Evolutionary conservation across 2,888 invertebrate genomes (phyloP), one percentile per base, ranked within the genome.

Genomic region (Diaprepes abbreviatus): DNA sequence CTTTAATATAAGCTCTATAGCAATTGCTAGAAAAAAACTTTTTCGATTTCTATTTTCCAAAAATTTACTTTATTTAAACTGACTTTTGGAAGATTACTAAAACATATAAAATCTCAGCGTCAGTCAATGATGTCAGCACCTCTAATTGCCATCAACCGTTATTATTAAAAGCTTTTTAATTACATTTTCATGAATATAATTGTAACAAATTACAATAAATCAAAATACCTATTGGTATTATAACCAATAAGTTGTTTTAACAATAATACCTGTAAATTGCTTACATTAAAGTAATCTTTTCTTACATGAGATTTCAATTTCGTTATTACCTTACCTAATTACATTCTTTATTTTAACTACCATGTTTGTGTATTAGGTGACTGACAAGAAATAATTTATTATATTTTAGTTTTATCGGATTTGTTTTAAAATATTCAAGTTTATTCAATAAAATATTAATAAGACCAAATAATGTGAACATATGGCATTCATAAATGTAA

Each of bases 141-240:
- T 43, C n/a, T 43, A 21, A 19, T n/a, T 21, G 10, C 19, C 21
- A n/a, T n/a, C 21, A 14, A 21, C 2, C n/a, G 19, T 43, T 43
- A 19, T 2, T 4, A 43, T 43, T 21, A 43, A 43, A 21, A 19
- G 43, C 10, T 43, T 19, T 19, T 43, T 43, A 43, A 43, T 21
- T 21, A 19, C 3, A 9, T 21, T n/a, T 19, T 19, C 5, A 43
- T 43, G 21, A 19, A 5, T 14, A 43, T 21, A 43, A 43, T 43
- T 19, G 43, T 43, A 19, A 43, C 43, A 21, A 21, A 43, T 43
- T 43, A 43, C 19, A 21, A 43, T n/a, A 19, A 43, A 43, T 43
- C 21, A 43, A 19, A 43, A 21, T n/a, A 21, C 43, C 43, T n/a
- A 9, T 21, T 21, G 3, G 3, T 43, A 21, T 14, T 5, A 12